These are phyloP conservation scores for Pseudolycoriella hygida DNA, from an alignment of 2,888 invertebrate species.

Conservation along the genomic window DNA sequence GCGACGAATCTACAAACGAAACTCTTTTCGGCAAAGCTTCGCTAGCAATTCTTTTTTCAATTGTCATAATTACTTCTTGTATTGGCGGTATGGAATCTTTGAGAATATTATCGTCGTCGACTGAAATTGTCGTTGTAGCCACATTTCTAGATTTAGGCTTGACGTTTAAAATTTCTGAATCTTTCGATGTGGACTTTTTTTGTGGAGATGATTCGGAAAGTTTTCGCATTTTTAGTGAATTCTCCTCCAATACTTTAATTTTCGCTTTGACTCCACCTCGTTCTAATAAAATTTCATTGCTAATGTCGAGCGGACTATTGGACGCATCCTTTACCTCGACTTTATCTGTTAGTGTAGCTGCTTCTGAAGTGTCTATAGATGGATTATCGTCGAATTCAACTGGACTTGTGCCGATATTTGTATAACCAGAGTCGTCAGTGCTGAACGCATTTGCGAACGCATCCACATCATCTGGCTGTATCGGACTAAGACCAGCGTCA, in stretches of 20 bases:
- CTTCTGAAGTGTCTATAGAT: slow-evolving; percentile 33
- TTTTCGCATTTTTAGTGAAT: slow-evolving; percentile 20
- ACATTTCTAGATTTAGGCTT: slow-evolving; percentile 23
- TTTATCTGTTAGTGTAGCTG: slow-evolving; percentile 32
- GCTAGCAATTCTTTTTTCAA: slow-evolving; percentile 20
- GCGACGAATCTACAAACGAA: slow-evolving; percentile 4
- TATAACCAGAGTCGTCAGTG: slow-evolving; percentile 26
- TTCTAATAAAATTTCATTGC: slow-evolving; percentile 18
- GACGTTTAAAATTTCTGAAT: slow-evolving; percentile 11
- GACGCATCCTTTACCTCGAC: slow-evolving; percentile 34
- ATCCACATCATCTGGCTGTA: slow-evolving; percentile 32
- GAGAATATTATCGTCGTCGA: slow-evolving; percentile 9
- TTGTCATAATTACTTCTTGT: slow-evolving; percentile 20
- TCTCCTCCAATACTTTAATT: slow-evolving; percentile 35
- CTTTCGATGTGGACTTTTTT: slow-evolving; percentile 13
- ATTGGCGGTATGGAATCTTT: slow-evolving; percentile 17
- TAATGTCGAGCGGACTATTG: slow-evolving; percentile 31
- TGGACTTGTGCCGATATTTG: slow-evolving; percentile 33
- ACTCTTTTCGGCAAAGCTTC: slow-evolving; percentile 8
- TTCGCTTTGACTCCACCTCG: slow-evolving; percentile 37
- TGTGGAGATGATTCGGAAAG: slow-evolving; percentile 17
- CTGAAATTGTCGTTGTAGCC: neutral
- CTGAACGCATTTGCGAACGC: slow-evolving; percentile 21
- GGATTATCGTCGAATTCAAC: slow-evolving; percentile 30
- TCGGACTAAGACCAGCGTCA: slow-evolving; percentile 36